Conservation (phyloP, 2,888 invertebrate species). For the Dicyrtoma fusca region DNA sequence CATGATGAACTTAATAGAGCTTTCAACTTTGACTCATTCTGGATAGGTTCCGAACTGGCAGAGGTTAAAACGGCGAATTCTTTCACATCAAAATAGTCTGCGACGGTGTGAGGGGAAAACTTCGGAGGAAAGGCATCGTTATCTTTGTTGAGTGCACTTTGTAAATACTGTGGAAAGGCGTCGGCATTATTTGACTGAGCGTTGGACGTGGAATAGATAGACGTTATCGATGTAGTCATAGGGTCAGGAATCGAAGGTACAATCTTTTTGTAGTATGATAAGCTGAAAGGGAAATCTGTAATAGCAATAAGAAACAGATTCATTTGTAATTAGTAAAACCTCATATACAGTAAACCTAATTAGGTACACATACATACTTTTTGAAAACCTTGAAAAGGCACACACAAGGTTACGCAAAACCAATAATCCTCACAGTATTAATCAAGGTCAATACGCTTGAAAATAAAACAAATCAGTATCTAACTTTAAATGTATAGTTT, state of each 20-base stretch:
- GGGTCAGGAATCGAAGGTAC: background rate
- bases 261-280: conserved; percentile 49
- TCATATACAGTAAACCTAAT: too few relatives aligned
- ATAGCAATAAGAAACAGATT: conserved; percentile 33
- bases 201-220: background rate
- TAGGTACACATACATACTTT: background rate
- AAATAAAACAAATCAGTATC: too few relatives aligned
- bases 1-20: conserved; percentile 77
- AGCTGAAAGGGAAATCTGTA: conserved; percentile 54
- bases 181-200: background rate
- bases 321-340: too few relatives aligned
- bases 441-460: background rate
- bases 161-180: conserved; percentile 43
- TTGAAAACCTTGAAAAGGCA: background rate
- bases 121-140: conserved; percentile 48
- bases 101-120: conserved; percentile 44
- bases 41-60: conserved; percentile 64
- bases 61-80: conserved; percentile 80
- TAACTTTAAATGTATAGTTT: too few relatives aligned
- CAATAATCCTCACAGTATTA: background rate
- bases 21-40: conserved; percentile 72
- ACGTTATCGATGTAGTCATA: background rate
- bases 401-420: background rate
- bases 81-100: conserved; percentile 71
- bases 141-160: conserved; percentile 36